These are phyloP conservation scores for Premnoplex brunnescens DNA, from an alignment of 2,797 vertebrate genomes.

Conservation along the genomic window DNA sequence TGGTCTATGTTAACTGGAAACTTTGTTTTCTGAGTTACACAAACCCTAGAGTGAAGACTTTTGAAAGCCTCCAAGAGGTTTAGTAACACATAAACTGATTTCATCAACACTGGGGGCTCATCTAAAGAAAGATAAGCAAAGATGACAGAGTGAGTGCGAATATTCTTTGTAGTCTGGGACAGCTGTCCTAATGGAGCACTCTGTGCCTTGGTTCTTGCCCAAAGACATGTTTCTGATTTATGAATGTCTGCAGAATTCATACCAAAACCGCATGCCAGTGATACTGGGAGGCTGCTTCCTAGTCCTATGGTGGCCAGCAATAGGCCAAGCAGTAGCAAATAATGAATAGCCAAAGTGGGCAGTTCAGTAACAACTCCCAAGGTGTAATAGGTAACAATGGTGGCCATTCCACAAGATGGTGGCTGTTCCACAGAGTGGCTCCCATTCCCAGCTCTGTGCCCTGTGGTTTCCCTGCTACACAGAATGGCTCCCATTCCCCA, in stretches of 20 bases:
- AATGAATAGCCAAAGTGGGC: neutral
- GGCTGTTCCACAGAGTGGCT: too few relatives aligned
- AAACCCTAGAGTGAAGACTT: neutral
- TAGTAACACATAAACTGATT: neutral
- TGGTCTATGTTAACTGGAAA: neutral
- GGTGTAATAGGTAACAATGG: neutral
- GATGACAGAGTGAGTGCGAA: neutral
- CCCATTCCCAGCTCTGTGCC: too few relatives aligned
- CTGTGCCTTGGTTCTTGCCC: neutral
- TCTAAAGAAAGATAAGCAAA: neutral
- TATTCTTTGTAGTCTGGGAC: neutral
- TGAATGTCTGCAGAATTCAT: neutral
- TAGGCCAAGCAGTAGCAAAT: neutral
- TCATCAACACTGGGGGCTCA: neutral
- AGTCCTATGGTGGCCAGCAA: neutral
- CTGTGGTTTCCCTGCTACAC: too few relatives aligned
- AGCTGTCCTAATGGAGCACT: neutral
- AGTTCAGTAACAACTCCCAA: neutral
- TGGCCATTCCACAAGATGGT: neutral
- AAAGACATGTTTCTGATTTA: neutral
- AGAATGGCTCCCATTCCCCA: too few relatives aligned
- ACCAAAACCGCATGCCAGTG: accelerated
- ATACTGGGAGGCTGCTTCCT: neutral
- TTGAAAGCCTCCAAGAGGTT: neutral
- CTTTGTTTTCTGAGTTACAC: neutral